phyloP scores from a whole-genome alignment of 1,140 invertebrate species.

The Drosophila malerkotliana region DNA sequence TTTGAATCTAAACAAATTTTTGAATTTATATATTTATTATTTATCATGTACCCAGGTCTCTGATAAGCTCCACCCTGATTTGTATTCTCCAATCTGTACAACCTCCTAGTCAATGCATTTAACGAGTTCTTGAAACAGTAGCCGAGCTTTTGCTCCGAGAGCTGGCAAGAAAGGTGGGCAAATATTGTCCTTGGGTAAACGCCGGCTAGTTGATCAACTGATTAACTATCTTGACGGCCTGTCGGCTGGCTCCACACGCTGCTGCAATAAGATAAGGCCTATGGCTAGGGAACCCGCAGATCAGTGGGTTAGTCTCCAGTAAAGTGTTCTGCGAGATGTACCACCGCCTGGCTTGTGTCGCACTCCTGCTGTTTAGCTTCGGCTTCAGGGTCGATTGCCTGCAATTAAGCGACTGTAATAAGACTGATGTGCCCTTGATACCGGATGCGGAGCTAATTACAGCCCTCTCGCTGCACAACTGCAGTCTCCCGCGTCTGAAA shows the following conservation, averaged over 20 bases:
- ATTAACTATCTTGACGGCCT: conserved; percentile 73
- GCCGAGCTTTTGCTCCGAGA: conserved; percentile 12
- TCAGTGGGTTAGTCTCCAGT: conserved; percentile 45
- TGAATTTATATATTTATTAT: no score
- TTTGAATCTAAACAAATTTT: no score
- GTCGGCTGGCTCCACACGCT: conserved; percentile 45
- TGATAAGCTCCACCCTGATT: neutral
- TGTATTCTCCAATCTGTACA: neutral
- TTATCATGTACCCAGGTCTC: neutral
- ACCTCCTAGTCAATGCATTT: conserved; percentile 21
- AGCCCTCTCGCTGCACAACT: conserved; percentile 54
- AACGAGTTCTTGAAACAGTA: conserved; percentile 15
- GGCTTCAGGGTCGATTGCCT: conserved; percentile 20
- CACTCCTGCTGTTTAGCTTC: conserved; percentile 20
- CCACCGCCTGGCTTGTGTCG: conserved; percentile 1
- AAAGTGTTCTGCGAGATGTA: conserved; percentile 41
- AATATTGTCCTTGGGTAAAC: conserved; percentile 54
- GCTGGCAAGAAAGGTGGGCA: conserved; percentile 26
- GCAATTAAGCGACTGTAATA: conserved; percentile 59
- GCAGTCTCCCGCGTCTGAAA: conserved; percentile 56
- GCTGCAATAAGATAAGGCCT: conserved; percentile 68
- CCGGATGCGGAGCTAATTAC: conserved; percentile 31
- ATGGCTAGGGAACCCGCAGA: conserved; percentile 16
- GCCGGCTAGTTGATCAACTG: conserved; percentile 49
- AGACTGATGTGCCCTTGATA: conserved; percentile 33